Evolutionary conservation across 2,888 invertebrate genomes (phyloP), one percentile per base, ranked within the genome.

Genomic region (Polymixis flavicincta): DNA sequence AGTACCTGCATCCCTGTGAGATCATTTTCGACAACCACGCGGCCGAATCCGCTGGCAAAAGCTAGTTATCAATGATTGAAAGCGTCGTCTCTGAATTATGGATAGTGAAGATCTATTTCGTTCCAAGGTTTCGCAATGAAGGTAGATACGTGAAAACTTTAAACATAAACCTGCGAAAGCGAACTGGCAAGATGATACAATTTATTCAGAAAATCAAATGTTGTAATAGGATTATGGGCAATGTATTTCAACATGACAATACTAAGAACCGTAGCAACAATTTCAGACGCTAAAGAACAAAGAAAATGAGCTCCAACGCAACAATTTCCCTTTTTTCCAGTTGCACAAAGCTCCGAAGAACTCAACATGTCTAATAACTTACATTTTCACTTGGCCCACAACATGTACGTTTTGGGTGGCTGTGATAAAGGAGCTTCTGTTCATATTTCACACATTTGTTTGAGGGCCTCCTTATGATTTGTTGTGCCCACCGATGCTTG

Each of bases 381-480:
- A 61, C 75, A 68, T 37, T 85, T 52, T 81, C 66, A 84, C 92
- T 92, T 92, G 92, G 83, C 87, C 93, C 93, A 92, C 89, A 88
- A 67, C 89, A 85, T 89, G 85, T 81, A 86, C 91, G 91, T 93
- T 92, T 92, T 85, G 92, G 92, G 86, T 85, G 90, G 85, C 69
- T 88, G 84, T 89, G 94, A 93, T 93, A 94, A 93, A 92, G 88
- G 88, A 88, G 65, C 82, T 61, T 82, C 80, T 89, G 93, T 93
- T 92, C 93, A 93, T 94, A 94, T 93, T 92, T 94, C 92, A 93
- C 91, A 87, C 91, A 93, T 93, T 93, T 92, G 92, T 93, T 93
- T 92, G 92, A 92, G 91, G 88, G 90, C 65, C 54, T 84, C 89
- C 76, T 78, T 81, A 89, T 93, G 94, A 94, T 94, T 93, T 93